phyloP scores from a whole-genome alignment of 2,113 vertebrate species.

The Cnemophilus loriae region DNA sequence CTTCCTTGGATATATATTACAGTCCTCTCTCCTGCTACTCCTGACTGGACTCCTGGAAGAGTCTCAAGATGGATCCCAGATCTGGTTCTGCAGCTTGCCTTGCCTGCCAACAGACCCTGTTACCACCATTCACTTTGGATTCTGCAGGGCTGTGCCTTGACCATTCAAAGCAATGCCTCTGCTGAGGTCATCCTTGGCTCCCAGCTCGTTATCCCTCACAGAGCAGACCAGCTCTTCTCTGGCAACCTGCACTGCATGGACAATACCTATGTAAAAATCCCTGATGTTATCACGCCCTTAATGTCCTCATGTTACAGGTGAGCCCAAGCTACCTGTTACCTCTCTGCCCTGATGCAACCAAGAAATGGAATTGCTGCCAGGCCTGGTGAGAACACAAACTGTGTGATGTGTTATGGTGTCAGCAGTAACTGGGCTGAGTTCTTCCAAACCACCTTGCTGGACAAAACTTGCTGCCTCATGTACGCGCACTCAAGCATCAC shows the following conservation, averaged over 20 bases:
- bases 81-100: background rate
- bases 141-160: background rate
- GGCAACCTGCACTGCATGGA: background rate
- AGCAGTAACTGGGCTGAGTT: background rate
- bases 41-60: background rate
- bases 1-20: background rate
- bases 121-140: background rate
- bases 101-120: background rate
- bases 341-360: background rate
- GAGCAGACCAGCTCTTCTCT: background rate
- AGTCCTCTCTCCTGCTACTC: background rate
- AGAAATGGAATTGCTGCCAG: background rate
- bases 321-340: background rate
- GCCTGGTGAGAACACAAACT: background rate
- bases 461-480: background rate
- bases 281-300: background rate
- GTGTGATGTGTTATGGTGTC: background rate
- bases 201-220: background rate
- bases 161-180: background rate
- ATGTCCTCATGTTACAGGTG: background rate
- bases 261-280: background rate
- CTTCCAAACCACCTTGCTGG: background rate
- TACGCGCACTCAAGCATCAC: accelerated
- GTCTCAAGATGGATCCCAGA: background rate
- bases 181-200: background rate